Evolutionary conservation across 2,113 vertebrate species (phyloP), one percentile per base, ranked within the genome.

Genomic region (Channa maculata): DNA sequence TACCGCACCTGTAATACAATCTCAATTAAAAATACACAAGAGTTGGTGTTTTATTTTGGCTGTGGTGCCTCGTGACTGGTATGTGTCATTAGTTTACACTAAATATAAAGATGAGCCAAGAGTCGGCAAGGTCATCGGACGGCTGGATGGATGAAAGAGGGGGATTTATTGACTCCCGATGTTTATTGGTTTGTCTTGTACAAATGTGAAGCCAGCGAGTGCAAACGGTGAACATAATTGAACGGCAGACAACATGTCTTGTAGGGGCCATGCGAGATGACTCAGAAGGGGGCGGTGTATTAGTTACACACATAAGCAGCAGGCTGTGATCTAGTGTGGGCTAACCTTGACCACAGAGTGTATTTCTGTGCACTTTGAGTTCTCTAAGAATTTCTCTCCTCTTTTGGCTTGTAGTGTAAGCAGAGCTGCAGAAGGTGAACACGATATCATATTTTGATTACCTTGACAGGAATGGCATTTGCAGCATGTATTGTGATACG

Each of bases 11-110:
- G 86, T 79, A 84, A 90, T 67, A 9, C 58, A 81, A 91, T 80
- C 82, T 57, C 76, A 71, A 87, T 86, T 85, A 84, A 86, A 89
- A 87, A 90, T 86, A 82, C 76, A 86, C 61, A 15, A 73, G 82
- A 77, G 86, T 78, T 73, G 43, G 73, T 24, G 70, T 59, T 77
- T 84, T 86, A 79, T 87, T 84, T 86, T 81, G 71, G 76, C 78
- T 0, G 8, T 0, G 15, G 34, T 60, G 80, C 86, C 84, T 61
- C 15, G 66, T 88, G 86, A 86, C 77, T 24, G 5, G 74, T 33
- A 2, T 51, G 71, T 71, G 72, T 86, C 73, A 48, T 84, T 82
- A 76, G 59, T 84, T 86, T 70, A 72, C 82, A 67, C 86, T 87
- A 90, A 88, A 90, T 88, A 82, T 85, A 82, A 84, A 85, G 57